Evolutionary conservation across 2,888 invertebrate species (phyloP), one percentile per base, ranked within the genome.

Genomic region (Syrista parreyssii): DNA sequence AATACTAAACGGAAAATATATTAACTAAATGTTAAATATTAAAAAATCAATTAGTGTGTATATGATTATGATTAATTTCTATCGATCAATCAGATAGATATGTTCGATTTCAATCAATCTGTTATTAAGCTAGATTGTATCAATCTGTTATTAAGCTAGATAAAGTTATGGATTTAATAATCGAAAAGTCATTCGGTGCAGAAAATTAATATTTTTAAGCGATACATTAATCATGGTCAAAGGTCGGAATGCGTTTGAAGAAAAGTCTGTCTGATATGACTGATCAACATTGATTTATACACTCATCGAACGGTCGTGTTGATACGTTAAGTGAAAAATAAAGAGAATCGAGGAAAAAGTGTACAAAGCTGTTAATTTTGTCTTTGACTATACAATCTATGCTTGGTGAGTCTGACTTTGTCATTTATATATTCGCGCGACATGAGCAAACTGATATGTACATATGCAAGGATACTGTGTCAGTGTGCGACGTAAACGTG

Each of bases 401-500:
- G 36, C 31, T 15, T 34, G 68, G 69, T 30, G 31, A 68, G 68
- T 78, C 76, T 15, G 76, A 34, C 35, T 40, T 68, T 69, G 36
- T 36, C 30, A 78, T 78, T 76, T 76, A 68, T 68, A 78, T 76
- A 76, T 78, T 71, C 74, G 36, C 55, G 31, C 71, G 30, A 78
- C 74, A 32, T 68, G 76, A 78, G 68, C 69, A 78, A 74, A 78
- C 76, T n/a, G 71, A 71, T 71, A 74, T 68, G 76, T 73, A 78
- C 76, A 78, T 36, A 73, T 40, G 76, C 76, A 78, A 78, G 76
- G 76, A 78, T 76, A 76, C 68, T 36, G 73, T 55, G 35, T 32
- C 15, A 35, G 31, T 76, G 76, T 68, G 78, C 55, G 71, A 68
- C n/a, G 68, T 40, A 78, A 76, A 76, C 68, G 73, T 12, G 72